Base-by-base conservation (phyloP, 2,888 invertebrate species). In the Sinohyriopsis cumingii region DNA sequence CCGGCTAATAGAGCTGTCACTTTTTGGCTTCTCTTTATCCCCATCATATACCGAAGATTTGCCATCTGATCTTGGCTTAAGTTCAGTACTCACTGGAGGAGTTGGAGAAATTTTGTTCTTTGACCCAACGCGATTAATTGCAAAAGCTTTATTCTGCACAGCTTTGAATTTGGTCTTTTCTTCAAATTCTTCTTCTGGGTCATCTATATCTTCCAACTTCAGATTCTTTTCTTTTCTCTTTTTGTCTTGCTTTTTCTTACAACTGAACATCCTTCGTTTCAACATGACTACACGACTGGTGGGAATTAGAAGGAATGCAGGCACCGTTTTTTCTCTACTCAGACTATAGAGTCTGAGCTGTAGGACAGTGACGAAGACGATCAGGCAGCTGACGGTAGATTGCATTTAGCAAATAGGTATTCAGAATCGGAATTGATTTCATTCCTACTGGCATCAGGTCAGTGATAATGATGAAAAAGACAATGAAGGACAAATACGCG, bases 391-490 rank as follows among this genome's bases (percentile, higher is more conserved):
- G 56, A 77, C 57, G 22, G 75, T 61, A 53, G 75, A 77, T 54
- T 75, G 72, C 1, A 73, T 60, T 60, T n/a, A 77, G 63, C 12
- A 77, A 68, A 60, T 77, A 77, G 0, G 62, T 75, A 33, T 75
- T 77, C 57, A 77, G 66, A 5, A 77, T 66, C 0, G 77, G 75
- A n/a, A 77, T 64, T 2, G 71, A 69, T n/a, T 69, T 75, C 77
- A 77, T 75, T 25, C 77, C 77, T 57, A 75, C 77, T 6, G 77
- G 77, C 77, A 77, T 77, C n/a, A 77, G 72, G n/a, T 75, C 77
- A 1, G 77, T 77, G n/a, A 77, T 73, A 22, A 77, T 71, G 33
- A 77, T 59, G 63, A 77, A 61, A 62, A 77, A 77, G 24, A 77
- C 73, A n/a, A 75, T 75, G 61, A 77, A 77, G 3, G 77, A 77